Percentiles rank a stretch among this genome's conserved stretches.
Evolutionary conservation across 2,888 invertebrate genomes (phyloP).

Genomic region (Apocheima hispidaria): DNA sequence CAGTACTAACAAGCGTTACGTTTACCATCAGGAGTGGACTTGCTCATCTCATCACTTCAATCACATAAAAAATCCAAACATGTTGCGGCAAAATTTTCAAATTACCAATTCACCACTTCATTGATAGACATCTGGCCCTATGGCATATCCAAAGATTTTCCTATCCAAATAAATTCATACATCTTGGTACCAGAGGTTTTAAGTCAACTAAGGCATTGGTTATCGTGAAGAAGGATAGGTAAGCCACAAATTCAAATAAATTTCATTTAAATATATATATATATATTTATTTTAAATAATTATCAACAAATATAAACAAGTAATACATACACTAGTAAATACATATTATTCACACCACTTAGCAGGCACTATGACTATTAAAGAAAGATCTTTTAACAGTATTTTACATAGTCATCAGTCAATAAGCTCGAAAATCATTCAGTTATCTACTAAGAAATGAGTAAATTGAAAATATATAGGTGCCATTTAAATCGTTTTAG

Average conservation of each 20-base stretch:
- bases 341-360: slow-evolving; percentile 20
- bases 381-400: background rate
- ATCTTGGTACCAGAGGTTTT: too few relatives aligned
- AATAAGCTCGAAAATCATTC: slow-evolving; percentile 2
- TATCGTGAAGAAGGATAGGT: background rate
- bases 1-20: too few relatives aligned
- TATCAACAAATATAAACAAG: slow-evolving; percentile 34
- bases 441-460: background rate
- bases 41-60: too few relatives aligned
- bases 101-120: too few relatives aligned
- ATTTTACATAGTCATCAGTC: background rate
- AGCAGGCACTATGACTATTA: background rate
- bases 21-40: too few relatives aligned
- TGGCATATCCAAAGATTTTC: too few relatives aligned
- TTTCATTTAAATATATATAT: slow-evolving; percentile 31
- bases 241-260: background rate
- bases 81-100: too few relatives aligned
- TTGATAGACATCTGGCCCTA: too few relatives aligned
- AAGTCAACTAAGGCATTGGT: too few relatives aligned
- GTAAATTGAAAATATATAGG: background rate
- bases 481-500: background rate
- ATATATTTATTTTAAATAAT: slow-evolving; percentile 21
- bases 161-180: too few relatives aligned
- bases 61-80: too few relatives aligned
- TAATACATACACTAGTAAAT: slow-evolving; percentile 44